Percentiles rank a stretch among this genome's conserved stretches.
phyloP scores from a whole-genome alignment of 2,888 invertebrate genomes.

The Apamea epomidion region DNA sequence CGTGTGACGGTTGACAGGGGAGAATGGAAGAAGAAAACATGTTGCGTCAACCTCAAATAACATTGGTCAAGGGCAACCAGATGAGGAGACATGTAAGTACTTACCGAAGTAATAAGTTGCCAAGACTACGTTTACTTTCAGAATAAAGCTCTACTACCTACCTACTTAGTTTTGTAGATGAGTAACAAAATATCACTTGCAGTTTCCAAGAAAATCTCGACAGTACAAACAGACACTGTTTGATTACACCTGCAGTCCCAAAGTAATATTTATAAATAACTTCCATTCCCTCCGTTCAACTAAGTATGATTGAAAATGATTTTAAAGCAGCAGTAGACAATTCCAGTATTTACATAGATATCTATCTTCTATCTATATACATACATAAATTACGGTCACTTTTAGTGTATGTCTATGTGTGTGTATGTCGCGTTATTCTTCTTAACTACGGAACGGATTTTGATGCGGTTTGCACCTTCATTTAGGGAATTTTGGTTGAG shows the following conservation, averaged over 20 bases:
- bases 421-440: background rate
- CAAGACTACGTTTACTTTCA: background rate
- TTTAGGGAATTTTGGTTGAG: no score
- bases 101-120: background rate
- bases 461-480: background rate
- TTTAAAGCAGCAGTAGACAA: conserved; percentile 6
- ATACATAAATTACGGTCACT: no score
- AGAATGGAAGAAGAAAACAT: no score
- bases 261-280: conserved; percentile 26
- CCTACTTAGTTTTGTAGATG: background rate
- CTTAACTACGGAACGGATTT: background rate
- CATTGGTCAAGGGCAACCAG: no score
- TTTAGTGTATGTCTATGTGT: no score
- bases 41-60: no score
- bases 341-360: conserved; percentile 2
- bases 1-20: no score
- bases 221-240: background rate
- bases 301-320: conserved; percentile 42
- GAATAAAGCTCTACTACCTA: background rate
- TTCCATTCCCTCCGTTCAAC: background rate
- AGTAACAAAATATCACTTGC: background rate
- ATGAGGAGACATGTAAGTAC: no score
- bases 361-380: no score
- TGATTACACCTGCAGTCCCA: conserved; percentile 18
- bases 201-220: conserved; percentile 16